Conservation (phyloP, 2,888 invertebrate species). For the Euplagia quadripunctaria region DNA sequence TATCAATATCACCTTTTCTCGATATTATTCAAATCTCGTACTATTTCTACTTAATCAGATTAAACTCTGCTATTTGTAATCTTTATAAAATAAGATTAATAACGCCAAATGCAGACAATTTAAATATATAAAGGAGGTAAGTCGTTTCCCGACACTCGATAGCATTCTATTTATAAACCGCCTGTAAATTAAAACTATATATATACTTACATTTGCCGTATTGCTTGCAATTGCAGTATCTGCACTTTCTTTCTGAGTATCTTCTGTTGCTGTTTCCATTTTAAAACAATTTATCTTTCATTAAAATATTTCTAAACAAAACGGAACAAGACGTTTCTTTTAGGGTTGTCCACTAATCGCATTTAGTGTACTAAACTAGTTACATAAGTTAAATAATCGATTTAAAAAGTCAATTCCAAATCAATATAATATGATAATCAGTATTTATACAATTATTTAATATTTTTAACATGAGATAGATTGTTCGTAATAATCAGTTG, state of each 20-base stretch:
- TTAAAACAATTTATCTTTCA: constrained; percentile 48
- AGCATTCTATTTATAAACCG: constrained; percentile 79
- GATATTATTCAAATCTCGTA: constrained; percentile 23
- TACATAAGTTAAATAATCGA: neutral
- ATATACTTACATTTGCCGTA: constrained; percentile 66
- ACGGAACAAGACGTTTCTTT: constrained; percentile 44
- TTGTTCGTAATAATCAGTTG: too few relatives aligned
- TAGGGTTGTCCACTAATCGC: constrained; percentile 37
- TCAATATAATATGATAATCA: too few relatives aligned
- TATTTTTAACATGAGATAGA: too few relatives aligned
- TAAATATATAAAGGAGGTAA: constrained; percentile 36
- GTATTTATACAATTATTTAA: too few relatives aligned
- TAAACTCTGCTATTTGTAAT: constrained; percentile 8
- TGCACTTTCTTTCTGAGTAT: constrained; percentile 65
- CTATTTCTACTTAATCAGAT: constrained; percentile 13
- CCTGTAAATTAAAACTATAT: constrained; percentile 42
- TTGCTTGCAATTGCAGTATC: constrained; percentile 62
- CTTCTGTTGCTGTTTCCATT: constrained; percentile 78
- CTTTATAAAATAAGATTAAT: neutral
- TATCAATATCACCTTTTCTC: constrained; percentile 63
- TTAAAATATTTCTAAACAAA: constrained; percentile 62
- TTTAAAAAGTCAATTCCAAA: neutral
- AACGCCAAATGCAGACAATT: constrained; percentile 20
- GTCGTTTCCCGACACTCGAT: constrained; percentile 73
- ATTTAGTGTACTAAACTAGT: neutral